Conservation (phyloP, 1,140 invertebrate species). For the Ruditapes philippinarum region DNA sequence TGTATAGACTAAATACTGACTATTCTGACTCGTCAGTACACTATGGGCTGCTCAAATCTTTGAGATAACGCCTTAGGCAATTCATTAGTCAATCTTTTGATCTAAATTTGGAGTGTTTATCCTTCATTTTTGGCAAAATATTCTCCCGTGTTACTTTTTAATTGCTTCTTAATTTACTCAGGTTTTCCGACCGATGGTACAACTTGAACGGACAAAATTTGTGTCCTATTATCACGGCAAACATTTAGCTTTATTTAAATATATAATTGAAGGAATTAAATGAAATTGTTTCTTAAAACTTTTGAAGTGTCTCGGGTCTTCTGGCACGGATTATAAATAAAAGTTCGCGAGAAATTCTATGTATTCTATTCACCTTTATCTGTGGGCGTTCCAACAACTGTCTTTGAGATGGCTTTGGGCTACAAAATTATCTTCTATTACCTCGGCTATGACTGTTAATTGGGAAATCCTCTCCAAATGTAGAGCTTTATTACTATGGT, state of each 20-base stretch:
- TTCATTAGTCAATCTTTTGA: conserved; percentile 66
- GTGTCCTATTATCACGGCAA: conserved; percentile 10
- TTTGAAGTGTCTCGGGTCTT: conserved; percentile 7
- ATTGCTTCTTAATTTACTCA: conserved; percentile 54
- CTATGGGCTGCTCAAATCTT: neutral
- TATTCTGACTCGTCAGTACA: neutral
- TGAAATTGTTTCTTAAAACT: conserved; percentile 49
- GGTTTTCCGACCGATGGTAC: conserved; percentile 29
- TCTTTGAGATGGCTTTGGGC: conserved; percentile 23
- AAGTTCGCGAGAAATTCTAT: conserved; percentile 24
- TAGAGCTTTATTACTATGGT: neutral
- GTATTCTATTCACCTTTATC: neutral
- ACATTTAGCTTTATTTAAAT: conserved; percentile 43
- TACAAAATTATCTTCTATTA: conserved; percentile 62
- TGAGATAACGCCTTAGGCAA: conserved; percentile 43
- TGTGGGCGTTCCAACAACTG: conserved; percentile 40
- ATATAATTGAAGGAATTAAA: conserved; percentile 62
- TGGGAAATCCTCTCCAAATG: conserved; percentile 36
- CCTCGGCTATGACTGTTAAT: conserved; percentile 57
- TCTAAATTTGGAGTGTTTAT: conserved; percentile 67
- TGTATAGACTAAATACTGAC: neutral
- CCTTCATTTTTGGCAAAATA: conserved; percentile 35
- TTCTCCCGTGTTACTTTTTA: conserved; percentile 24
- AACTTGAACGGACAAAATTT: conserved; percentile 26
- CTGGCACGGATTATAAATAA: conserved; percentile 52